Percentiles rank a stretch among this genome's conserved stretches.
Conservation (phyloP, 2,113 vertebrate species). For the Cyprinodon tularosa region DNA sequence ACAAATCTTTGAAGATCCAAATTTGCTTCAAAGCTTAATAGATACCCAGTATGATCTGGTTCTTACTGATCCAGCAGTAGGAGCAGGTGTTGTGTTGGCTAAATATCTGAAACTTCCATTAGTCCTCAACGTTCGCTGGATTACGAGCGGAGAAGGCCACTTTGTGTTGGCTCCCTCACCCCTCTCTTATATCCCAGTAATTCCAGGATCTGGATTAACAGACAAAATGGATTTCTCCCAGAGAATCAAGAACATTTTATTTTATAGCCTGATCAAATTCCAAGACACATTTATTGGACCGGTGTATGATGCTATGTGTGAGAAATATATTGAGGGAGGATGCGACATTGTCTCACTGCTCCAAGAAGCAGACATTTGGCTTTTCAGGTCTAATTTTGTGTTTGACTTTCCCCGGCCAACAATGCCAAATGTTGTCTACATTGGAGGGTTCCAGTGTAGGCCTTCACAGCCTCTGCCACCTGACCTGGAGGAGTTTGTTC, state of each 20-base stretch:
- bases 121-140: constrained; percentile 80
- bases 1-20: constrained; percentile 48
- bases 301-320: constrained; percentile 63
- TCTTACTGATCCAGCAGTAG: constrained; percentile 74
- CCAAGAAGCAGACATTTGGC: constrained; percentile 79
- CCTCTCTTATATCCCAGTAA: constrained; percentile 74
- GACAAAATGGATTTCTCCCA: constrained; percentile 77
- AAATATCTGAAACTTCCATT: constrained; percentile 76
- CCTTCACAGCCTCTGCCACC: constrained; percentile 63
- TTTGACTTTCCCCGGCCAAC: constrained; percentile 79
- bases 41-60: constrained; percentile 73
- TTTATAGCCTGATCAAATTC: constrained; percentile 38
- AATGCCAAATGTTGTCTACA: constrained; percentile 75
- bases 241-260: constrained; percentile 70
- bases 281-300: constrained; percentile 65
- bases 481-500: constrained; percentile 72
- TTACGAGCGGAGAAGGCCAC: constrained; percentile 73
- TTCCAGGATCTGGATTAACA: constrained; percentile 69
- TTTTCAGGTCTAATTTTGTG: constrained; percentile 75
- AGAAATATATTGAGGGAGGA: constrained; percentile 67
- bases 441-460: constrained; percentile 76
- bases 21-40: constrained; percentile 34
- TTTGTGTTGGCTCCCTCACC: constrained; percentile 75
- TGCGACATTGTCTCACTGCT: constrained; percentile 64
- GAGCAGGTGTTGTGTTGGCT: constrained; percentile 66